Conservation (phyloP, 2,888 invertebrate genomes). For the Gymnocheta viridis region DNA sequence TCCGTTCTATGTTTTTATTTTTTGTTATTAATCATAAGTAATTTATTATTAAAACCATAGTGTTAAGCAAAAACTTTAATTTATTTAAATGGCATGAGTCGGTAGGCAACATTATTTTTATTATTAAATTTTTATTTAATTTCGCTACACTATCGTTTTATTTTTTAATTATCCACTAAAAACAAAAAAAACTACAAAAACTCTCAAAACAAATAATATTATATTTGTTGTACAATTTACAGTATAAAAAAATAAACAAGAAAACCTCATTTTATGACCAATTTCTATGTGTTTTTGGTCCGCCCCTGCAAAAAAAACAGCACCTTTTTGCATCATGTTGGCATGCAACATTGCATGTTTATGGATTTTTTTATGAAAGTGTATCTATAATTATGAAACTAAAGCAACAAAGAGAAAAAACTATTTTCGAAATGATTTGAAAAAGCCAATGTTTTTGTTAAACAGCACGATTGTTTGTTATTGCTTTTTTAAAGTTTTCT, state of each 20-base stretch:
- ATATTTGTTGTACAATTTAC: slow-evolving; percentile 19
- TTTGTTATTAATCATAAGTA: neutral
- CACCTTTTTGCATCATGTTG: slow-evolving; percentile 11
- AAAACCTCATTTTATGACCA: slow-evolving; percentile 54
- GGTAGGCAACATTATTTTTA: slow-evolving; percentile 6
- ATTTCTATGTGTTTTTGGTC: slow-evolving; percentile 43
- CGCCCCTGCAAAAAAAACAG: slow-evolving; percentile 14
- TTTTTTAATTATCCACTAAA: slow-evolving; percentile 26
- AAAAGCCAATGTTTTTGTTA: slow-evolving; percentile 3
- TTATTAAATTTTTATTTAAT: slow-evolving; percentile 16
- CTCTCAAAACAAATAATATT: slow-evolving; percentile 17
- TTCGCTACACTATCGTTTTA: neutral
- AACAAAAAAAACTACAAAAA: slow-evolving; percentile 15
- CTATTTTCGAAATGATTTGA: neutral
- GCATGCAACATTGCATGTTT: slow-evolving; percentile 69
- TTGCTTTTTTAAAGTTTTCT: neutral
- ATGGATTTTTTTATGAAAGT: slow-evolving; percentile 60
- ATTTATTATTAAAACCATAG: slow-evolving; percentile 24
- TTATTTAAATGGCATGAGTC: slow-evolving; percentile 24
- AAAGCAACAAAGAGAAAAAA: neutral
- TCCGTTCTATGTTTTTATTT: neutral
- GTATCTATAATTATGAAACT: slow-evolving; percentile 66
- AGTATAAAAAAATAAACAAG: neutral
- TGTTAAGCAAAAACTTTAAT: slow-evolving; percentile 15
- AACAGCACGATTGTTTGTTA: neutral